These are phyloP conservation scores for Nephrotoma guestfalica DNA, from an alignment of 2,888 invertebrate genomes.

Conservation along the genomic window DNA sequence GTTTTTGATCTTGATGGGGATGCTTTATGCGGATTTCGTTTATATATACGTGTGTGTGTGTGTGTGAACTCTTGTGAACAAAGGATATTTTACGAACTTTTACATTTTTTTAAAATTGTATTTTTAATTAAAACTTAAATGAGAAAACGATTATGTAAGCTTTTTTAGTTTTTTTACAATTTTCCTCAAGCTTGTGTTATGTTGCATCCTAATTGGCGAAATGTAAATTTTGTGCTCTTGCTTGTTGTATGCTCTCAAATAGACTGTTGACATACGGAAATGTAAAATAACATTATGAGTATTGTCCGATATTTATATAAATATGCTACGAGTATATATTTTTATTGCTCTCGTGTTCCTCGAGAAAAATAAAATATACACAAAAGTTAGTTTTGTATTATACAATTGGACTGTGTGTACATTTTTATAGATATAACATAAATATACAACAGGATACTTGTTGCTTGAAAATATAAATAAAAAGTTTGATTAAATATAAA, in stretches of 20 bases:
- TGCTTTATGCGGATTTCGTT: neutral
- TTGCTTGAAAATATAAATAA: neutral
- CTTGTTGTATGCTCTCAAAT: neutral
- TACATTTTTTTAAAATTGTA: neutral
- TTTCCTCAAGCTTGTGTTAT: neutral
- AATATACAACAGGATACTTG: neutral
- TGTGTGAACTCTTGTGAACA: neutral
- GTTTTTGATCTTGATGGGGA: neutral
- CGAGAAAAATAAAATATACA: neutral
- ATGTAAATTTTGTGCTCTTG: neutral
- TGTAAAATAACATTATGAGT: neutral
- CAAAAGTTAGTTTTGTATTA: neutral
- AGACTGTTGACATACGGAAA: neutral
- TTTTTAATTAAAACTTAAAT: neutral
- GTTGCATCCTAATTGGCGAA: neutral
- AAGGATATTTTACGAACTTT: neutral
- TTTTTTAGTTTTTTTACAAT: neutral
- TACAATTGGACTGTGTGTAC: neutral
- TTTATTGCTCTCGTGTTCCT: neutral
- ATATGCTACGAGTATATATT: neutral
- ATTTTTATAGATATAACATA: neutral
- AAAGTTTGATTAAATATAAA: neutral
- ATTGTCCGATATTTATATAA: neutral
- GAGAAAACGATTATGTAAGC: neutral
- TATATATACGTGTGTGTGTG: neutral